phyloP scores from a whole-genome alignment of 2,797 vertebrate species.

The Neopelma chrysocephalum region DNA sequence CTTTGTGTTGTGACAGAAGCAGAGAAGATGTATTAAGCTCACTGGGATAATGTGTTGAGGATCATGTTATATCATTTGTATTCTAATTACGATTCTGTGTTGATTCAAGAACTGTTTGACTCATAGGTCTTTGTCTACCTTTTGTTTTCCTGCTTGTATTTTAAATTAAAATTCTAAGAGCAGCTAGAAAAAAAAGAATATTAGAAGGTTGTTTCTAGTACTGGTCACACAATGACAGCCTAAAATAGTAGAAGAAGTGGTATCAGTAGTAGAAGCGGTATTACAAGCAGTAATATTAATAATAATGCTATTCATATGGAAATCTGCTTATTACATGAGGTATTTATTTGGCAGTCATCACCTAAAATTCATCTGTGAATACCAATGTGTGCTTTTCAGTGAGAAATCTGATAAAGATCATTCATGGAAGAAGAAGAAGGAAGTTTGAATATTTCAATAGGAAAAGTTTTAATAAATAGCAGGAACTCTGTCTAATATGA shows the following conservation, averaged over 20 bases:
- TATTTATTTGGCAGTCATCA: background rate
- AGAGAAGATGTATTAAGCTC: background rate
- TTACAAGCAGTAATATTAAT: background rate
- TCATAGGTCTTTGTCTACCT: background rate
- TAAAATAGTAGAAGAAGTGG: background rate
- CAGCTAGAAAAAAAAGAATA: background rate
- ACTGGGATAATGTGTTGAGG: background rate
- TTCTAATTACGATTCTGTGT: background rate
- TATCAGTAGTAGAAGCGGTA: background rate
- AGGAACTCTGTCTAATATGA: fast-evolving
- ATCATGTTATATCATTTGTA: background rate
- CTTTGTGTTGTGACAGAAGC: background rate
- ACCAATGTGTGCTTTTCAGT: background rate
- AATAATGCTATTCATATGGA: background rate
- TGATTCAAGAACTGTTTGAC: background rate
- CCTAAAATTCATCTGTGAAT: background rate
- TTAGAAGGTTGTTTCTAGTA: background rate
- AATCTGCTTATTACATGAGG: background rate
- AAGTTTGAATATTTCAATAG: background rate
- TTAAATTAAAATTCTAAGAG: background rate
- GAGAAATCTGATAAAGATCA: background rate
- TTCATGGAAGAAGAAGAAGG: background rate
- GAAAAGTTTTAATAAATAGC: background rate
- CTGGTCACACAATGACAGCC: background rate
- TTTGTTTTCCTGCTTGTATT: background rate